Percentiles rank a stretch among this genome's conserved stretches.
phyloP scores from a whole-genome alignment of 2,888 invertebrate genomes.

The Macrophya annulata region DNA sequence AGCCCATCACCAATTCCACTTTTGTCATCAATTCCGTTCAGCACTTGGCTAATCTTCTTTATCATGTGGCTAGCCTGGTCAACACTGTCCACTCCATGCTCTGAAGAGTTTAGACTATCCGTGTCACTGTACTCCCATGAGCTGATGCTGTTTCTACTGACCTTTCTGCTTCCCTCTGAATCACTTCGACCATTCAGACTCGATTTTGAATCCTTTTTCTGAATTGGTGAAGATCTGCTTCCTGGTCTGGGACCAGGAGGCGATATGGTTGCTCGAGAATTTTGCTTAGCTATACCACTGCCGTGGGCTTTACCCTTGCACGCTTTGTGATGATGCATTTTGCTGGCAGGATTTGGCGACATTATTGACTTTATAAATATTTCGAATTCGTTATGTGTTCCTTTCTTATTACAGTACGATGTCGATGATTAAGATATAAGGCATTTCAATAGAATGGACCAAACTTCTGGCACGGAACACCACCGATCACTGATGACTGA shows the following conservation, averaged over 20 bases:
- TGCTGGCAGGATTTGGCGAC: slow-evolving; percentile 81
- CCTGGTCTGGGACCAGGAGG: slow-evolving; percentile 69
- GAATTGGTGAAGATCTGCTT: slow-evolving; percentile 51
- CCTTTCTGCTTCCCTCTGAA: slow-evolving; percentile 77
- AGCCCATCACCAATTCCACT: neutral
- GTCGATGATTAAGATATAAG: neutral
- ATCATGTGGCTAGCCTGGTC: slow-evolving; percentile 66
- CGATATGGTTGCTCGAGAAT: slow-evolving; percentile 79
- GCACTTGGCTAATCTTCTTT: slow-evolving; percentile 66
- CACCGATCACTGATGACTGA: slow-evolving; percentile 25
- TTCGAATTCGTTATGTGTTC: neutral
- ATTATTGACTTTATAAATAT: slow-evolving; percentile 68
- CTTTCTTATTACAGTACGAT: neutral
- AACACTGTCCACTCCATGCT: slow-evolving; percentile 67
- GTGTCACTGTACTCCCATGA: slow-evolving; percentile 86
- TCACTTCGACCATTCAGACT: slow-evolving; percentile 34
- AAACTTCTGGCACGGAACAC: neutral
- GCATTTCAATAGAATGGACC: neutral
- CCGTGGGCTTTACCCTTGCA: slow-evolving; percentile 91
- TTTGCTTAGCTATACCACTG: slow-evolving; percentile 84
- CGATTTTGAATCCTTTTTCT: slow-evolving; percentile 52
- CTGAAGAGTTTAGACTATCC: slow-evolving; percentile 83
- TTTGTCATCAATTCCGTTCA: slow-evolving; percentile 68
- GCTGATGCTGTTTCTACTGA: slow-evolving; percentile 84
- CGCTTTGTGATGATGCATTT: slow-evolving; percentile 85